A percentile compares a stretch with the other conserved stretches of the same genome.
Conservation (phyloP, 2,797 vertebrate genomes). For the Chelonia mydas region DNA sequence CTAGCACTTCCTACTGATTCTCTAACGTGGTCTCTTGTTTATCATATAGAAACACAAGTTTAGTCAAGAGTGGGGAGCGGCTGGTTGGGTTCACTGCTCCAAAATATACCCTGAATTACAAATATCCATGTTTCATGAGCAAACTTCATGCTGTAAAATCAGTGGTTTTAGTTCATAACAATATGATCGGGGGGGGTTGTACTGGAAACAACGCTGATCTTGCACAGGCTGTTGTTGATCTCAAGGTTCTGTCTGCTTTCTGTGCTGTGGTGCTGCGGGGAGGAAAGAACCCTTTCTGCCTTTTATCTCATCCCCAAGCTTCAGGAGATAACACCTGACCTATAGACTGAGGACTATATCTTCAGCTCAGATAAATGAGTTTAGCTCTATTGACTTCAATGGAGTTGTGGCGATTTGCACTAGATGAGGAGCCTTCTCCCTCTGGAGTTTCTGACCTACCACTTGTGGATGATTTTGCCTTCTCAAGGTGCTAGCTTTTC, state of each 20-base stretch:
- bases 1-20: neutral
- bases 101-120: conserved; percentile 11
- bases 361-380: neutral
- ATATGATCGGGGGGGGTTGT: neutral
- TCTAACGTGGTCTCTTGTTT: neutral
- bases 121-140: conserved; percentile 23
- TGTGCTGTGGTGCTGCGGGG: accelerated
- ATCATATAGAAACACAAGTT: neutral
- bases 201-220: neutral
- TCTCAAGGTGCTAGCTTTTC: neutral
- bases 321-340: neutral
- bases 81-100: neutral
- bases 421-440: neutral
- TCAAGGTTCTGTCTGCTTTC: neutral
- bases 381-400: neutral
- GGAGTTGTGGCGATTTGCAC: neutral
- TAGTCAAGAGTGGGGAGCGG: neutral
- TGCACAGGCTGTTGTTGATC: neutral
- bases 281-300: neutral
- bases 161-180: conserved; percentile 35
- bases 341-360: neutral
- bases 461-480: neutral
- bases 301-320: neutral
- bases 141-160: neutral
- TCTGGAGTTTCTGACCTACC: neutral